Conservation (phyloP, 2,888 invertebrate species). For the Drosophila nigritarsus region DNA sequence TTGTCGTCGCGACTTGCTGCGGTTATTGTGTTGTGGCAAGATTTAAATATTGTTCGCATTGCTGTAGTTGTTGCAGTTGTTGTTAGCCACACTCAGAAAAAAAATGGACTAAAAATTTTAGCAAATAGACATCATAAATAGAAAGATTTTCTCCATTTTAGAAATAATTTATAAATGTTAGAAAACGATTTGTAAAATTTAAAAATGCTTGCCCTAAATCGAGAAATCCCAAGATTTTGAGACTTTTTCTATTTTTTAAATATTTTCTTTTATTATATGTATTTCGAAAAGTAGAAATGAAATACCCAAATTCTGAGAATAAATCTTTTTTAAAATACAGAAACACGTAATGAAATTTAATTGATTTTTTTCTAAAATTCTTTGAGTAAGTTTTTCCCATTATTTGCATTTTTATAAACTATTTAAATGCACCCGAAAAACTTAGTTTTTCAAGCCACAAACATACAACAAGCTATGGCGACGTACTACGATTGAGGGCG, state of each 20-base stretch:
- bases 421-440: too few relatives aligned
- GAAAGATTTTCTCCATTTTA: neutral
- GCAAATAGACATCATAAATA: neutral
- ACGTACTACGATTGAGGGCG: neutral
- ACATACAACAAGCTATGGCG: too few relatives aligned
- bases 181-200: neutral
- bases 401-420: too few relatives aligned
- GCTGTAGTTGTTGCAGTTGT: slow-evolving; percentile 18
- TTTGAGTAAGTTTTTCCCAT: too few relatives aligned
- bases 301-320: neutral
- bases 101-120: neutral
- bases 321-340: neutral
- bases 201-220: neutral
- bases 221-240: neutral
- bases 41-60: slow-evolving; percentile 32
- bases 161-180: neutral
- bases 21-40: slow-evolving; percentile 58
- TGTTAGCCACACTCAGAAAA: neutral
- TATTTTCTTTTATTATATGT: neutral
- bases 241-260: neutral
- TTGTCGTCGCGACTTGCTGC: slow-evolving; percentile 63
- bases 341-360: neutral
- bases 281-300: neutral
- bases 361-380: too few relatives aligned
- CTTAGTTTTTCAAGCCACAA: too few relatives aligned